Base-by-base conservation (phyloP, 2,888 invertebrate species). In the Myopa testacea region DNA sequence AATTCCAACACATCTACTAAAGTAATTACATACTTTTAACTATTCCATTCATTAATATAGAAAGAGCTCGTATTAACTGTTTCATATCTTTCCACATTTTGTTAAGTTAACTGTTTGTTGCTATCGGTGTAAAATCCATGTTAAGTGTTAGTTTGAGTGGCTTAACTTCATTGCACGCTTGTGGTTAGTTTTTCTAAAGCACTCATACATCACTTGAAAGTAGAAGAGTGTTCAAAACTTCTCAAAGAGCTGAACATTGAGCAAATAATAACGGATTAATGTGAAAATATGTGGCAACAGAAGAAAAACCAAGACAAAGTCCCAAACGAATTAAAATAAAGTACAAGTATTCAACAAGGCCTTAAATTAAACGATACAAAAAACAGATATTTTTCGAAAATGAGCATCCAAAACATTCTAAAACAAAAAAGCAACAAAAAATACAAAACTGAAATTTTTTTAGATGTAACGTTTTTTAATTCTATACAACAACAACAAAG, bases 261-360 rank as follows among this genome's bases (percentile, higher is more conserved):
- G 4, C 14, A 65, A 65, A 65, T 34, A 34, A 38, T 4, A 26
- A n/a, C 63, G 63, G 19, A 34, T 4, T 63, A 12, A 34, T 12
- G n/a, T 1, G 7, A 10, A 60, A 26, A 26, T 63, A 50, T 5
- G 38, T 8, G 6, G 16, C 38, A 34, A 65, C 12, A 14, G 4
- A 37, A 1, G 38, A 38, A 34, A 3, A 38, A 65, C 65, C 4
- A 75, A 60, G 40, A 72, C 58, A 72, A 60, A 60, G 16, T 58
- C 68, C 75, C 75, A 68, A 68, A 75, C 75, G 75, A 75, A 60
- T 58, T 26, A 38, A 75, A 68, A 52, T 37, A 69, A 75, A 75
- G 69, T 68, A 69, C 68, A 68, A 75, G 26, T 26, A 69, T 69
- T 50, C 26, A 65, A 38, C 58, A 63, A 75, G 68, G 75, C 75